phyloP scores from a whole-genome alignment of 2,113 vertebrate species.

The human region GRCh38 chr3:113192001-113192500 shows the following conservation, averaged over 20 bases:
- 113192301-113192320: neutral
- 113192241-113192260: neutral
- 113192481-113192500: neutral
- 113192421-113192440: conserved; percentile 10
- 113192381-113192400: conserved; percentile 1
- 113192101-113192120: neutral
- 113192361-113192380: neutral
- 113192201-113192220: neutral
- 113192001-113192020: neutral
- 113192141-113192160: neutral
- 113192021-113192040: neutral
- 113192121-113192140: neutral
- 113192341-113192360: neutral
- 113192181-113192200: neutral
- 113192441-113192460: neutral
- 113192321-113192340: neutral
- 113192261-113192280: neutral
- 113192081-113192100: neutral
- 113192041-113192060: neutral
- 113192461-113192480: neutral
- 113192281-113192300: neutral
- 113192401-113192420: conserved; percentile 39
- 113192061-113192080: neutral
- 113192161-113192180: neutral
- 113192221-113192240: neutral